Conservation (phyloP, 1,140 invertebrate species). For the Campoletis sonorensis region DNA sequence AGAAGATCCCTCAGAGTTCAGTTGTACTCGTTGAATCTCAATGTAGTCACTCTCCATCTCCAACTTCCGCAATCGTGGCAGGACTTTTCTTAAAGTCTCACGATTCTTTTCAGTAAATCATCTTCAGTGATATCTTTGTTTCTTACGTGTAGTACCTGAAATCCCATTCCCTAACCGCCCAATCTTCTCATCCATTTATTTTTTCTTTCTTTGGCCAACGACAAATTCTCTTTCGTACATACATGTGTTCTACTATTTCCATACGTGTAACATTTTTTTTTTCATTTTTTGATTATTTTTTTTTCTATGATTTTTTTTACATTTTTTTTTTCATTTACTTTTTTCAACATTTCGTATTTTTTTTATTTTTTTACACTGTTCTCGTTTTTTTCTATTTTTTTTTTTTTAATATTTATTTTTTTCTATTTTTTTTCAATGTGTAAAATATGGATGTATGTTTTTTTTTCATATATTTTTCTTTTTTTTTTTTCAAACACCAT, state of each 20-base stretch:
- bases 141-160: not conserved
- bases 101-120: no score
- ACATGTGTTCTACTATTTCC: constrained; percentile 36
- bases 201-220: constrained; percentile 34
- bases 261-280: constrained; percentile 15
- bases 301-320: no score
- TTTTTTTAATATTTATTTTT: constrained; percentile 31
- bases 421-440: constrained; percentile 37
- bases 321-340: no score
- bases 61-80: no score
- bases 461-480: constrained; percentile 38
- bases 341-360: constrained; percentile 12
- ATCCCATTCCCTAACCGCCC: not conserved
- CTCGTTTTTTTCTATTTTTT: constrained; percentile 41
- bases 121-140: no score
- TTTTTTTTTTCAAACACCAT: constrained; percentile 17
- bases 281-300: no score
- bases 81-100: no score
- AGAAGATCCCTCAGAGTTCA: no score
- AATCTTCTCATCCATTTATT: constrained; percentile 24
- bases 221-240: constrained; percentile 10
- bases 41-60: no score
- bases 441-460: no score
- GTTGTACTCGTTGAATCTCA: no score
- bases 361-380: no score